Evolutionary conservation across 92 coral and sea anemone species (phyloP).

Genomic region (Palythoa heliodiscus): DNA sequence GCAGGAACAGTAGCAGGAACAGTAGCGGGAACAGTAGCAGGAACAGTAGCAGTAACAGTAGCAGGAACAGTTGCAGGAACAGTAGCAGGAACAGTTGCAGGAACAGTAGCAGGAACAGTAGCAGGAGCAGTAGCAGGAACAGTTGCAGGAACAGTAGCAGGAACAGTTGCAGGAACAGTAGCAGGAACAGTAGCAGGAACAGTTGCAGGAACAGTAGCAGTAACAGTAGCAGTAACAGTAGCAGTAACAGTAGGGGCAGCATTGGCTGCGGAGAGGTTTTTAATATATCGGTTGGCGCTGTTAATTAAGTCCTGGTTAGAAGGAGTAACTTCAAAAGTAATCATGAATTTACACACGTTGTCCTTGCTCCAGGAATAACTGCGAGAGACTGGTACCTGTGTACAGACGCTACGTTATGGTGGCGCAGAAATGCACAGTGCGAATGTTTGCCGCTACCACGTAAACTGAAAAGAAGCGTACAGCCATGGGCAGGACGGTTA

Average conservation of each 20-base stretch:
- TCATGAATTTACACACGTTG: not conserved
- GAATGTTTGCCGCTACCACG: constrained; percentile 63
- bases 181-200: not conserved
- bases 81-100: too few species aligned
- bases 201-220: not conserved
- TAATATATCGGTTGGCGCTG: not conserved
- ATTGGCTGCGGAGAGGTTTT: not conserved
- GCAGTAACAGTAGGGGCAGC: not conserved
- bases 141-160: not conserved
- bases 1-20: too few species aligned
- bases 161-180: not conserved
- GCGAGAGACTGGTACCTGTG: constrained; percentile 76
- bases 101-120: too few species aligned
- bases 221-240: not conserved
- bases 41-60: too few species aligned
- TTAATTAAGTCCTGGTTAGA: not conserved
- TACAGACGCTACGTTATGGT: constrained; percentile 81
- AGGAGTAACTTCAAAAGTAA: not conserved
- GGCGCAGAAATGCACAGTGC: constrained; percentile 76
- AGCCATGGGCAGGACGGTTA: too few species aligned
- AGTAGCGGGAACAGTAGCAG: too few species aligned
- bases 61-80: too few species aligned
- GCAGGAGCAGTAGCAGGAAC: not conserved
- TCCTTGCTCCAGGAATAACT: constrained; percentile 64
- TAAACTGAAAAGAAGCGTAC: not conserved